Percentiles rank a stretch among this genome's conserved stretches.
Conservation (phyloP, 1,140 invertebrate genomes). For the Stegodyphus mimosarum region DNA sequence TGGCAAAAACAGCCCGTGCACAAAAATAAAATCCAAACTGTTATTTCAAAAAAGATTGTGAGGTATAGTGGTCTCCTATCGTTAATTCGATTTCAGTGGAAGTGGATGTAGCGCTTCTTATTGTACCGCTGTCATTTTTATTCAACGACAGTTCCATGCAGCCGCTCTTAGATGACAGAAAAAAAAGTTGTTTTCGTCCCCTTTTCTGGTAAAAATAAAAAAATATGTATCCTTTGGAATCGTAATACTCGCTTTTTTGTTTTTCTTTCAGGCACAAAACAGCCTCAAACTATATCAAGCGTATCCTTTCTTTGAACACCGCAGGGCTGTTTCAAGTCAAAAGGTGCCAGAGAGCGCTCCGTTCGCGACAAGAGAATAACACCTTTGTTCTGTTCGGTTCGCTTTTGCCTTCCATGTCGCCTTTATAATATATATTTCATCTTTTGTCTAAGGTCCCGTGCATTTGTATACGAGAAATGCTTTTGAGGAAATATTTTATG, state of each 20-base stretch:
- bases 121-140: conserved; percentile 48
- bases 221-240: conserved; percentile 34
- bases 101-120: conserved; percentile 14
- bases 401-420: too few relatives aligned
- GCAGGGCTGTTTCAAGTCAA: conserved; percentile 22
- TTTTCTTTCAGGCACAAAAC: conserved; percentile 11
- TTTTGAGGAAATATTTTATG: too few relatives aligned
- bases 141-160: conserved; percentile 39
- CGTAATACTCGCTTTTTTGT: conserved; percentile 37
- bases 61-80: conserved; percentile 3
- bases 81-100: conserved; percentile 37
- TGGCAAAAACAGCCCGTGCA: too few relatives aligned
- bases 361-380: conserved; percentile 24
- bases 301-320: conserved; percentile 2
- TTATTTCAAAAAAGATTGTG: background rate
- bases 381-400: conserved; percentile 7
- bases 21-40: too few relatives aligned
- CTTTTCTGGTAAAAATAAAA: background rate
- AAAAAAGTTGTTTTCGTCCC: conserved; percentile 27
- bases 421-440: too few relatives aligned
- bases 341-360: conserved; percentile 10
- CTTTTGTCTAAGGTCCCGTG: too few relatives aligned
- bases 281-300: background rate
- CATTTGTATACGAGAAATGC: too few relatives aligned
- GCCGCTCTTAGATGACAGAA: background rate